phyloP scores from a whole-genome alignment of 2,113 vertebrate species.

The Thinocorus orbignyianus region DNA sequence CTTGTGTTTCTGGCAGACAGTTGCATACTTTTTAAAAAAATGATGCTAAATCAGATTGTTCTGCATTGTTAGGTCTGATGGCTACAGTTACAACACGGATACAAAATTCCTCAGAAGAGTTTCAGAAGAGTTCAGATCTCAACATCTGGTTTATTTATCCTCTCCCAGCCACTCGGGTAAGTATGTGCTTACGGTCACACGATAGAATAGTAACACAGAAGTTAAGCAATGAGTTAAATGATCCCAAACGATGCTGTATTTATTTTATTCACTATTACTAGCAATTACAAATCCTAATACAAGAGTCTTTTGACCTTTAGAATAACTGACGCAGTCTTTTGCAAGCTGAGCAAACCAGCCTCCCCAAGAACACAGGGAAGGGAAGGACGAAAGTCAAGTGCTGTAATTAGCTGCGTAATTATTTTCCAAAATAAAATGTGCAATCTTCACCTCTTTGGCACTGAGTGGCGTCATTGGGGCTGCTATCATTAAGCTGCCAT shows the following conservation, averaged over 20 bases:
- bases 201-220: not conserved
- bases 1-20: too few species aligned
- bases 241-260: not conserved
- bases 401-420: conserved; percentile 70
- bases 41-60: rapidly evolving
- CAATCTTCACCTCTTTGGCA: conserved; percentile 55
- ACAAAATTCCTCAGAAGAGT: not conserved
- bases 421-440: conserved; percentile 73
- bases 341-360: conserved; percentile 50
- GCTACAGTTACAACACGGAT: not conserved
- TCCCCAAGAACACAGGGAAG: conserved; percentile 44
- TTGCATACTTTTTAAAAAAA: rapidly evolving
- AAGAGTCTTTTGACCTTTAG: conserved; percentile 62
- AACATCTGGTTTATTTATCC: not conserved
- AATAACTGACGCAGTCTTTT: conserved; percentile 22
- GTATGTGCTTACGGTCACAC: rapidly evolving
- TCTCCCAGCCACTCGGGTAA: not conserved
- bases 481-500: conserved; percentile 60
- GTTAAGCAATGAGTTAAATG: not conserved
- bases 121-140: not conserved
- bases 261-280: conserved; percentile 21
- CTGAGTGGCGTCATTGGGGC: conserved; percentile 46
- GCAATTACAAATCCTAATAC: conserved; percentile 48
- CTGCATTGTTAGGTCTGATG: not conserved
- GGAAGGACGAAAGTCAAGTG: conserved; percentile 57